phyloP scores from a whole-genome alignment of 2,113 vertebrate species.

The Pardalotus punctatus region DNA sequence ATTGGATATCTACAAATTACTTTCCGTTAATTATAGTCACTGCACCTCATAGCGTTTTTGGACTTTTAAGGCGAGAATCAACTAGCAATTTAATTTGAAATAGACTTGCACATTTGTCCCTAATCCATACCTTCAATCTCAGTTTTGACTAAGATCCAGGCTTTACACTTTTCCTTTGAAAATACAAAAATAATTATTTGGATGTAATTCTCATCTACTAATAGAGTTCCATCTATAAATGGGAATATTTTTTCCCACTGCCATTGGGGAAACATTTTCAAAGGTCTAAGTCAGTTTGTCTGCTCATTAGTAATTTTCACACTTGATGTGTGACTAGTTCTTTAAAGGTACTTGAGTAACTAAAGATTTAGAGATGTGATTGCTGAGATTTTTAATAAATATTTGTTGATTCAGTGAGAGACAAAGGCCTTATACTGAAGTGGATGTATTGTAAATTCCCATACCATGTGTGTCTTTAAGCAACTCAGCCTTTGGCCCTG shows the following conservation, averaged over 20 bases:
- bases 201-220: neutral
- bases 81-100: constrained; percentile 61
- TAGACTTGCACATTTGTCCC: neutral
- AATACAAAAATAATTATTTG: neutral
- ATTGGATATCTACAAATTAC: constrained; percentile 66
- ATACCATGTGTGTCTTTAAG: neutral
- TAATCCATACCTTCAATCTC: neutral
- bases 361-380: neutral
- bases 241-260: neutral
- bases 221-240: neutral
- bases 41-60: constrained; percentile 14
- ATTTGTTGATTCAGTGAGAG: neutral
- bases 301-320: neutral
- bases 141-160: neutral
- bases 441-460: neutral
- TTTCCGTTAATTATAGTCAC: constrained; percentile 59
- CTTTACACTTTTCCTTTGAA: neutral
- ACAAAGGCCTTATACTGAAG: neutral
- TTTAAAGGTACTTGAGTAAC: neutral
- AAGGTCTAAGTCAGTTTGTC: neutral
- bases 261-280: neutral
- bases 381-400: neutral
- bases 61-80: neutral
- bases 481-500: neutral
- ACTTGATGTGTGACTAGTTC: neutral